Evolutionary conservation across 2,113 vertebrate genomes (phyloP), one percentile per base, ranked within the genome.

Genomic region (Myodes glareolus): DNA sequence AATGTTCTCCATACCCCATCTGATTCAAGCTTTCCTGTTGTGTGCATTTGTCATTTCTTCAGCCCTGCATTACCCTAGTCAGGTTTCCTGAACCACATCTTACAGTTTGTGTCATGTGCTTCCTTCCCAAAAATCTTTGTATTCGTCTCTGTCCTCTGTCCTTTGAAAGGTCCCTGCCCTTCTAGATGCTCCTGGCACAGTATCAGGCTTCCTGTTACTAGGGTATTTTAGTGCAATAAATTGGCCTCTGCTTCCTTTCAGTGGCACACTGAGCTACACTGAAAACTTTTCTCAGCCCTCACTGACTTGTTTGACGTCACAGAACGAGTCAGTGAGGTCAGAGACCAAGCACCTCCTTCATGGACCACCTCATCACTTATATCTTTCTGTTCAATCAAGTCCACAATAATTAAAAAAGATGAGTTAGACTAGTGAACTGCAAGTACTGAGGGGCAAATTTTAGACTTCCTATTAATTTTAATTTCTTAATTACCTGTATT

Each of bases 151-250:
- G 16, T 21, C 23, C 0, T 47, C 85, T 80, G 25, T 3, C 7
- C 42, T 9, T n/a, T 1, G 29, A 21, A 21, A 0, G 0, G 4
- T 4, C 36, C n/a, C 14, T 7, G 1, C 13, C 9, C 47, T 47
- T 63, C 21, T 10, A 50, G 3, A 27, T 16, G 21, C 21, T 33
- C 12, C 6, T 33, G 14, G 68, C 23, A 84, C n/a, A 14, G 25
- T 6, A 27, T 33, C 13, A 55, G 9, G 5, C 6, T 29, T 92
- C 14, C 70, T 50, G 33, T 72, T n/a, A 17, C 33, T 23, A 39
- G 19, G 16, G 12, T 29, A 3, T 3, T 9, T 63, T 7, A 63
- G 14, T 16, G 21, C 3, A 36, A 33, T 36, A 42, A 29, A 31
- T 55, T 73, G 55, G 19, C 13, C 63, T 81, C 36, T 65, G 42